Conservation (phyloP, 2,888 invertebrate species). For the Fragum sueziense region DNA sequence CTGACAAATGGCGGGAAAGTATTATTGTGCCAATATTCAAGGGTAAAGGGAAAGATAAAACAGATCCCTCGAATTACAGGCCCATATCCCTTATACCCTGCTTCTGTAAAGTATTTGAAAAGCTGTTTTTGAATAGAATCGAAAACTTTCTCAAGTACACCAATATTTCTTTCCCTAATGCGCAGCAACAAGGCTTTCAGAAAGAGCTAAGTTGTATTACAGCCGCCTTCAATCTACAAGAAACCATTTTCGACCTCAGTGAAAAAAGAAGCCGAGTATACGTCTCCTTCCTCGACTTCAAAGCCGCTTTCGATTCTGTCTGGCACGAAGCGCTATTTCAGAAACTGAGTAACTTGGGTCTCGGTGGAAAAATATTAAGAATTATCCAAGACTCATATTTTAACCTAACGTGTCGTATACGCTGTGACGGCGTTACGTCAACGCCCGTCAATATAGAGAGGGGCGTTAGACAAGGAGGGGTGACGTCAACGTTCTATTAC, state of each 20-base stretch:
- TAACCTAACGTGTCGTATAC: background rate
- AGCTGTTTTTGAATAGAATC: background rate
- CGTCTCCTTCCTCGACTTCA: background rate
- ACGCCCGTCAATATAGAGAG: background rate
- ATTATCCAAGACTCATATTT: background rate
- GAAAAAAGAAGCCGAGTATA: background rate
- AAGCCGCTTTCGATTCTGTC: background rate
- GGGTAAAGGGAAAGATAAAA: conserved; percentile 9
- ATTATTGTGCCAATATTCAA: background rate
- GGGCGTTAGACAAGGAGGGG: background rate
- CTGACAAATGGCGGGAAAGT: too few relatives aligned
- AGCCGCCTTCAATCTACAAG: background rate
- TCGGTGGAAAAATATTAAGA: background rate
- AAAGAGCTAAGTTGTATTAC: conserved; percentile 4
- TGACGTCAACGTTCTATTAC: background rate
- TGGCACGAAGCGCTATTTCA: background rate
- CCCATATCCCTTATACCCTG: too few relatives aligned
- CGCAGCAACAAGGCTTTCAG: background rate
- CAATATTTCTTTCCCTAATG: background rate
- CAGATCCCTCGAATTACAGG: too few relatives aligned
- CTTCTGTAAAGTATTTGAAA: conserved; percentile 4
- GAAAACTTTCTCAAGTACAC: background rate
- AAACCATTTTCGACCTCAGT: background rate
- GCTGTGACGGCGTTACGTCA: background rate
- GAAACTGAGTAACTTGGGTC: background rate